Evolutionary conservation across 2,888 invertebrate species (phyloP).

Genomic region (Hydropsyche betteni): DNA sequence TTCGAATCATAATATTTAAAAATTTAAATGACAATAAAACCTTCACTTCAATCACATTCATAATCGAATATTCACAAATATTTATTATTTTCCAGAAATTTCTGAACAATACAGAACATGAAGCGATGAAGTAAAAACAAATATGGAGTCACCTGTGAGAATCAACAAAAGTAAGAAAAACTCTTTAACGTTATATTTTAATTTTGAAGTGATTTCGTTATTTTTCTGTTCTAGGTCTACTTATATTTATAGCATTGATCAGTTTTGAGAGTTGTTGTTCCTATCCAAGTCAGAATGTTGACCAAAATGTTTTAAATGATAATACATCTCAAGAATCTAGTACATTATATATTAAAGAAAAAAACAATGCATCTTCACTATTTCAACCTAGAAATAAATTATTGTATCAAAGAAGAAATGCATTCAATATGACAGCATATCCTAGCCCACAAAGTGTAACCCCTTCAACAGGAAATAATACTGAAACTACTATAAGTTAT

Average conservation of each 20-base stretch:
- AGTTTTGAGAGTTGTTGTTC: slow-evolving; percentile 37
- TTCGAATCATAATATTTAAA: no score
- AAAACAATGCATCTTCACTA: slow-evolving; percentile 13
- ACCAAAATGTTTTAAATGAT: slow-evolving; percentile 21
- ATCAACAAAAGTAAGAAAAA: slow-evolving; percentile 62
- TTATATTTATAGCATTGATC: slow-evolving; percentile 34
- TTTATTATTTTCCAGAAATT: slow-evolving; percentile 1
- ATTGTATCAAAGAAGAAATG: slow-evolving; percentile 41
- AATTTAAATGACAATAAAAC: no score
- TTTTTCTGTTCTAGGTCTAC: slow-evolving; percentile 40
- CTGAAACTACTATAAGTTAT: slow-evolving; percentile 23
- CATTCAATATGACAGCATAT: slow-evolving; percentile 17
- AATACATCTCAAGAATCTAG: slow-evolving; percentile 25
- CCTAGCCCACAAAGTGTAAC: slow-evolving; percentile 14
- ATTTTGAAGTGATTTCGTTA: background rate
- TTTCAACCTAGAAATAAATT: slow-evolving; percentile 40
- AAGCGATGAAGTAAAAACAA: slow-evolving; percentile 60
- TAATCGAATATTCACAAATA: no score
- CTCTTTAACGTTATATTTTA: no score
- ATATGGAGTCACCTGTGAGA: slow-evolving; percentile 68
- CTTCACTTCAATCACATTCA: no score
- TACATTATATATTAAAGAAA: slow-evolving; percentile 19
- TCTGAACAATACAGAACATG: background rate
- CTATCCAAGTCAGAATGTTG: slow-evolving; percentile 39
- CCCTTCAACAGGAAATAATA: slow-evolving; percentile 19